Conservation (phyloP, 2,113 vertebrate genomes). For the Gracilinanus agilis region DNA sequence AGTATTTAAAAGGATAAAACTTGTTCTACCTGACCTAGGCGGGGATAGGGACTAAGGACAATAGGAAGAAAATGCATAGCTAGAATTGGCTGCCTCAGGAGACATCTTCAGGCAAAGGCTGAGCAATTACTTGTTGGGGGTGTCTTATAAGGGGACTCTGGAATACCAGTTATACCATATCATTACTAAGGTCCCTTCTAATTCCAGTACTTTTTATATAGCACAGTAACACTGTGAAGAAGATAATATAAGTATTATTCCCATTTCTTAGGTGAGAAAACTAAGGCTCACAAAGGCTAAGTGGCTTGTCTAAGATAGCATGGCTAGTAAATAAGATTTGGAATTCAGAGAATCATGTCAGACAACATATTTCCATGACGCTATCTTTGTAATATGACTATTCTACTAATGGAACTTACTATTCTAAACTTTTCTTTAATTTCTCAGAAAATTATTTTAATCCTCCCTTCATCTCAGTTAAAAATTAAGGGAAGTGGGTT, state of each 20-base stretch:
- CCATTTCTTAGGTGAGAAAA: background rate
- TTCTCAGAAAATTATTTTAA: background rate
- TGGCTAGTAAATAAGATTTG: background rate
- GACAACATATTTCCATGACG: background rate
- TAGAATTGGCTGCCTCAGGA: no score
- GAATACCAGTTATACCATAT: background rate
- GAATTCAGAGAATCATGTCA: background rate
- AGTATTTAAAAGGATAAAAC: no score
- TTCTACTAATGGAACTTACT: background rate
- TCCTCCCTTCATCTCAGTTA: background rate
- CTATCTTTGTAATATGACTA: background rate
- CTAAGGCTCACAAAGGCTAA: background rate
- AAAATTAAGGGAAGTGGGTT: background rate
- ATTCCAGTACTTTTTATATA: background rate
- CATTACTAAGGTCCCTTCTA: background rate
- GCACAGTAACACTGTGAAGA: background rate
- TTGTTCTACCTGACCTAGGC: no score
- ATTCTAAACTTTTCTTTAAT: background rate
- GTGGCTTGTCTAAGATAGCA: background rate
- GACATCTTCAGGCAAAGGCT: background rate
- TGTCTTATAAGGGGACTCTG: background rate
- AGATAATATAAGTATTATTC: background rate
- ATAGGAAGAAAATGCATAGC: no score
- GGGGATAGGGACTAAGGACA: no score
- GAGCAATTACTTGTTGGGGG: background rate